These are phyloP conservation scores for Tachina grossa DNA, from an alignment of 2,888 invertebrate species.

Conservation along the genomic window DNA sequence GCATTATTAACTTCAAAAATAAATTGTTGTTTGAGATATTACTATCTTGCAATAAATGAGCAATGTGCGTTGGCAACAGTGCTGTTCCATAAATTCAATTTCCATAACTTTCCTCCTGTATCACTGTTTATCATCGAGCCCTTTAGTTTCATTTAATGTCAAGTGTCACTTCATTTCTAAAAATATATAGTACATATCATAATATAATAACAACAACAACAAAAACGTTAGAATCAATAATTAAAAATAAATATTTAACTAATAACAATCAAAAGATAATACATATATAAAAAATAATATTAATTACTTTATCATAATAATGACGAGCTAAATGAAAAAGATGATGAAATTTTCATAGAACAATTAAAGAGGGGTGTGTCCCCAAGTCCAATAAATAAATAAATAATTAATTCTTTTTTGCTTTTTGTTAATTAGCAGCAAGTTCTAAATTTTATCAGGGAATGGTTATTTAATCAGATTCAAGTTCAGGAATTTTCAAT, in stretches of 20 bases:
- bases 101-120: no score
- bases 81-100: no score
- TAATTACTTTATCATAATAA: not conserved
- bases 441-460: not conserved
- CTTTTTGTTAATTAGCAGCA: not conserved
- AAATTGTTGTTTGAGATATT: no score
- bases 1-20: no score
- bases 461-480: no score
- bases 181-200: not conserved
- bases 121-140: not conserved
- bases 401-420: not conserved
- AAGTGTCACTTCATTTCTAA: not conserved
- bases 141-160: not conserved
- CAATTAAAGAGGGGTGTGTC: slow-evolving; percentile 19
- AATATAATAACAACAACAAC: no score
- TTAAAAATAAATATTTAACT: slow-evolving; percentile 34
- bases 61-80: no score
- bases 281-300: not conserved
- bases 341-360: slow-evolving; percentile 33
- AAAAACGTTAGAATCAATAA: no score
- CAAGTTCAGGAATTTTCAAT: no score
- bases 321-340: slow-evolving; percentile 22
- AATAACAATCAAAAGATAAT: slow-evolving; percentile 5
- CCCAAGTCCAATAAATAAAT: not conserved
- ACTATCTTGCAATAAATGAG: no score